Percentiles rank a stretch among this genome's conserved stretches.
These are phyloP conservation scores for Heloderma charlesbogerti DNA, from an alignment of 2,113 vertebrate species.

Conservation along the genomic window DNA sequence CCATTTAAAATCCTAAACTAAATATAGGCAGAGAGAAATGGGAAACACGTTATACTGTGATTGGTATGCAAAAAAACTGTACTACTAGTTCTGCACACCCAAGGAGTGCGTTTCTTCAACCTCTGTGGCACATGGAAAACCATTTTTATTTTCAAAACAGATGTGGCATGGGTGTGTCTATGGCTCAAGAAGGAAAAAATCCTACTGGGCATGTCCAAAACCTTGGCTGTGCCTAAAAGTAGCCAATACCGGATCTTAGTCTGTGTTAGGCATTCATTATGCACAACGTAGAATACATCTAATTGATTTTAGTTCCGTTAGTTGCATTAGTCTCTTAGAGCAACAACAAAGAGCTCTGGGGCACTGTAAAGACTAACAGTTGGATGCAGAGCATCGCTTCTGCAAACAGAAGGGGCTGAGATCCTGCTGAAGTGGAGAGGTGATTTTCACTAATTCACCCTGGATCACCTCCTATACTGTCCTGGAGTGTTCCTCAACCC, in stretches of 20 bases:
- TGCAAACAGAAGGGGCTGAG: too few relatives aligned
- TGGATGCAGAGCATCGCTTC: not conserved
- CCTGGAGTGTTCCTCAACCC: too few relatives aligned
- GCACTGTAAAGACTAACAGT: not conserved
- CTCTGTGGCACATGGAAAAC: not conserved
- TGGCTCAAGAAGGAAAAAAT: not conserved
- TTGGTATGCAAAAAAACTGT: not conserved
- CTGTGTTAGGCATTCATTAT: not conserved
- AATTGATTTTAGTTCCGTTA: not conserved
- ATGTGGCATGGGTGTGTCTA: not conserved
- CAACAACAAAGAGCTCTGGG: not conserved
- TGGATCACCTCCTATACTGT: too few relatives aligned
- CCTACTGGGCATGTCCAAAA: not conserved
- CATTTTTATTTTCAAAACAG: not conserved
- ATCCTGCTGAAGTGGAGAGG: too few relatives aligned
- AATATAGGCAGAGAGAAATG: not conserved
- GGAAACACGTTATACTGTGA: not conserved
- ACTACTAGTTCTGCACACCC: not conserved
- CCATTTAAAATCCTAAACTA: not conserved
- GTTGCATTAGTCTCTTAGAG: not conserved
- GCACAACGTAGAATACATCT: not conserved
- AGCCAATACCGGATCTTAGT: too few relatives aligned
- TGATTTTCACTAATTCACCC: too few relatives aligned
- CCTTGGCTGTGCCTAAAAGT: not conserved
- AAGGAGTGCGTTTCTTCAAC: not conserved